These are phyloP conservation scores for Diogma glabrata DNA, from an alignment of 2,888 invertebrate genomes.

Conservation along the genomic window DNA sequence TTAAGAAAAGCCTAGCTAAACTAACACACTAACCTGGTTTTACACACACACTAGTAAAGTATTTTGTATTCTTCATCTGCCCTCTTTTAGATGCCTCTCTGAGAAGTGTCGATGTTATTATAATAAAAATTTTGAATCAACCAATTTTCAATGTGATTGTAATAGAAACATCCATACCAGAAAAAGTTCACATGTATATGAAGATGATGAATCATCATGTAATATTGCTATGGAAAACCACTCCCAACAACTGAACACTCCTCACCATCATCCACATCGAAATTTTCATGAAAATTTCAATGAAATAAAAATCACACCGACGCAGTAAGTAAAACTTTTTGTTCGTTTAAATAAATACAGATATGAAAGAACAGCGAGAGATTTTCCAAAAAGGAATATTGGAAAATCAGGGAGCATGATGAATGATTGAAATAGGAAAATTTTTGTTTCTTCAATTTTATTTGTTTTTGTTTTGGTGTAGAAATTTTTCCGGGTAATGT, in stretches of 20 bases:
- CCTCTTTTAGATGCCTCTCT: neutral
- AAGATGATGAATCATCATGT: slow-evolving; percentile 5
- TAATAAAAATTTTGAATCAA: slow-evolving; percentile 8
- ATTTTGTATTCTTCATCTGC: neutral
- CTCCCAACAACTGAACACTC: slow-evolving; percentile 7
- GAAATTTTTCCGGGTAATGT: too few species aligned
- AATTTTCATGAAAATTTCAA: slow-evolving; percentile 6
- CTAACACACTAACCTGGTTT: too few species aligned
- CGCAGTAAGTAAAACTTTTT: slow-evolving; percentile 5
- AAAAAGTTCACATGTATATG: too few species aligned
- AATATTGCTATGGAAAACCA: slow-evolving; percentile 7
- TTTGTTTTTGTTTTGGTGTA: too few species aligned
- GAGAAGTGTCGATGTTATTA: neutral
- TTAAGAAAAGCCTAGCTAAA: too few species aligned
- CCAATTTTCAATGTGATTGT: slow-evolving; percentile 3
- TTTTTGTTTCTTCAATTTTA: too few species aligned
- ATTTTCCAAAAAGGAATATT: too few species aligned
- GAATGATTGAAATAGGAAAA: too few species aligned
- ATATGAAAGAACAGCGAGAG: too few species aligned
- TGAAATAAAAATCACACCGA: slow-evolving; percentile 2
- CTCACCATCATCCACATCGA: too few species aligned
- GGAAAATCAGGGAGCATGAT: too few species aligned
- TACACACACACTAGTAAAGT: too few species aligned
- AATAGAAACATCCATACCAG: neutral
- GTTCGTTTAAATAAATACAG: neutral